A percentile compares a stretch with the other conserved stretches of the same genome.
These are phyloP conservation scores for Camponotus vicinus DNA, from an alignment of 1,140 invertebrate genomes.

Conservation along the genomic window DNA sequence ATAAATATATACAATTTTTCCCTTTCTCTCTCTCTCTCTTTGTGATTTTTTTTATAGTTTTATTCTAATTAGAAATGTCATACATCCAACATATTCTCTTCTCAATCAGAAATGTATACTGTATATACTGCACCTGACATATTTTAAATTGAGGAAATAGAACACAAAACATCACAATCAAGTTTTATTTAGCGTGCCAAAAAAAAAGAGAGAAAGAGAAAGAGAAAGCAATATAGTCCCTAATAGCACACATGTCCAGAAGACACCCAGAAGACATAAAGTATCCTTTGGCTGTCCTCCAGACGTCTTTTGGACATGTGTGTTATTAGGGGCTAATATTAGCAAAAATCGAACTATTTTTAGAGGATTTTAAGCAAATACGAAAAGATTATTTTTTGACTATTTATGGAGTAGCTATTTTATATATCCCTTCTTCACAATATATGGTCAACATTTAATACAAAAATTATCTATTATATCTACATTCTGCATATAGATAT, in stretches of 20 bases:
- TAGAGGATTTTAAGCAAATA: constrained; percentile 11
- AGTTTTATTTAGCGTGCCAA: not conserved
- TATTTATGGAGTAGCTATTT: constrained; percentile 16
- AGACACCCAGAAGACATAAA: no score
- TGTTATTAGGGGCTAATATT: not conserved
- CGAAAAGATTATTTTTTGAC: not conserved
- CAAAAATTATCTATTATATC: constrained; percentile 75
- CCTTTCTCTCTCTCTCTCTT: not conserved
- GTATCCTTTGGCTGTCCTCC: no score
- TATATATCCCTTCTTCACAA: constrained; percentile 34
- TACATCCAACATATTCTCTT: not conserved
- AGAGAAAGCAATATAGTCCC: not conserved
- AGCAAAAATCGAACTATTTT: not conserved
- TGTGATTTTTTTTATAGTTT: not conserved
- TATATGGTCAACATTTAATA: constrained; percentile 75
- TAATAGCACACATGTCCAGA: no score
- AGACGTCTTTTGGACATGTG: no score
- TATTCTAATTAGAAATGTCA: constrained; percentile 13
- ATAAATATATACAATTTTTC: not conserved
- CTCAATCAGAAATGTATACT: not conserved
- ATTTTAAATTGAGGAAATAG: not conserved
- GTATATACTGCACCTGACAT: not conserved
- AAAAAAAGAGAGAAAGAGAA: not conserved
- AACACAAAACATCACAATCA: not conserved
- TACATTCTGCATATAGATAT: constrained; percentile 2